These are phyloP conservation scores for Agriotes lineatus DNA, from an alignment of 2,888 invertebrate species.

Conservation along the genomic window DNA sequence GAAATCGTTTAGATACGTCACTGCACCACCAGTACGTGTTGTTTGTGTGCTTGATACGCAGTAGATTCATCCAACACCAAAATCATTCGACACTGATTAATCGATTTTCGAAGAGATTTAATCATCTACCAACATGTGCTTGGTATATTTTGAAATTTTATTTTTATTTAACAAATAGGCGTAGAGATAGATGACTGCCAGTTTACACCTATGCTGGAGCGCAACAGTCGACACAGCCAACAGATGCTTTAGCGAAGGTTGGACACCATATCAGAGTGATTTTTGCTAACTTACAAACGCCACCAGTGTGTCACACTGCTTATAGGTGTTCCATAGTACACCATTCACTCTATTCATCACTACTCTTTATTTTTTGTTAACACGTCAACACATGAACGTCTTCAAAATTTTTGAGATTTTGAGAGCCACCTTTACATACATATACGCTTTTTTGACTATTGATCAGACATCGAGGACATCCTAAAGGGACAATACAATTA, in stretches of 20 bases:
- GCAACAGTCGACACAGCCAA: slow-evolving; percentile 47
- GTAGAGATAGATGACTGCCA: slow-evolving; percentile 45
- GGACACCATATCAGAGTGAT: slow-evolving; percentile 37
- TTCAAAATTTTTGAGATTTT: background rate
- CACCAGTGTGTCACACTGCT: slow-evolving; percentile 34
- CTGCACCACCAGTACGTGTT: background rate
- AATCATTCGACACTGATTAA: too few species aligned
- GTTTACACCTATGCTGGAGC: slow-evolving; percentile 48
- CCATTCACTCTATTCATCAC: slow-evolving; percentile 7
- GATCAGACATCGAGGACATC: too few species aligned
- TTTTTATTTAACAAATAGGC: slow-evolving; percentile 42
- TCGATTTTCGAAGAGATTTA: slow-evolving; percentile 21
- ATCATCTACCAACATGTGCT: slow-evolving; percentile 20
- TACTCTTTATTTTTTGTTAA: background rate
- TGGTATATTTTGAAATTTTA: slow-evolving; percentile 38
- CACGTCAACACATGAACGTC: background rate
- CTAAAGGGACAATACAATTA: too few species aligned
- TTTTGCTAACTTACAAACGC: slow-evolving; percentile 28
- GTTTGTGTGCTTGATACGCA: background rate
- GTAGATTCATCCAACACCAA: too few species aligned
- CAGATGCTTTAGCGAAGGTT: slow-evolving; percentile 50
- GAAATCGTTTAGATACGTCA: background rate
- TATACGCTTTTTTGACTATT: too few species aligned
- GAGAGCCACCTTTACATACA: background rate
- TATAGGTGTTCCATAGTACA: slow-evolving; percentile 23